Evolutionary conservation across 2,113 vertebrate genomes (phyloP).

Genomic region (Cyprinodon brontotheroides): DNA sequence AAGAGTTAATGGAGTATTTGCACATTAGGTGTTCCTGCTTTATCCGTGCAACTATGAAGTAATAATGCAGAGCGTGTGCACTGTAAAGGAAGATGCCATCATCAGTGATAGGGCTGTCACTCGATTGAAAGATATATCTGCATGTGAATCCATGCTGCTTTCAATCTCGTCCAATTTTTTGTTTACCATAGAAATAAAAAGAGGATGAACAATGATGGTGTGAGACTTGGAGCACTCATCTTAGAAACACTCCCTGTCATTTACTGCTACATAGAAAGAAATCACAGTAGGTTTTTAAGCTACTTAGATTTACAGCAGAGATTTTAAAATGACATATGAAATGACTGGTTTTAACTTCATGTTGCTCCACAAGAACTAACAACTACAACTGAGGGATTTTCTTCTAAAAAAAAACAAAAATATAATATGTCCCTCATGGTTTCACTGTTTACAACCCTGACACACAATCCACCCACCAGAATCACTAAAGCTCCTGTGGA

Average conservation of each 20-base stretch:
- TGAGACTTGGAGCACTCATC: slow-evolving; percentile 43
- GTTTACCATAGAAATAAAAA: slow-evolving; percentile 62
- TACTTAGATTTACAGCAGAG: background rate
- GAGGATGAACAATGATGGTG: slow-evolving; percentile 38
- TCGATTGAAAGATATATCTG: slow-evolving; percentile 69
- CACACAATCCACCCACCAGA: background rate
- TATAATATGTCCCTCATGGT: background rate
- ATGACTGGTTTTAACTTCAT: background rate
- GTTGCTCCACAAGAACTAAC: background rate
- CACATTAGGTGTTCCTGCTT: slow-evolving; percentile 27
- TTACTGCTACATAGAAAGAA: slow-evolving; percentile 12
- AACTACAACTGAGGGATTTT: background rate
- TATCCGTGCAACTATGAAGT: background rate
- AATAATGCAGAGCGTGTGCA: slow-evolving; percentile 14
- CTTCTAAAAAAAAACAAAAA: background rate
- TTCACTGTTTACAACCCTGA: background rate
- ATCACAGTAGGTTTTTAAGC: too few relatives aligned
- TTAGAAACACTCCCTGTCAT: slow-evolving; percentile 48
- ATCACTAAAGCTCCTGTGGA: background rate
- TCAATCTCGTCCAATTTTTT: slow-evolving; percentile 37
- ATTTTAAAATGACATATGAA: background rate
- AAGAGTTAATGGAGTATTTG: slow-evolving; percentile 9
- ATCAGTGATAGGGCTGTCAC: slow-evolving; percentile 51
- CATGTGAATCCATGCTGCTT: slow-evolving; percentile 43
- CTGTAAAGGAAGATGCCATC: slow-evolving; percentile 52